A percentile compares a stretch with the other conserved stretches of the same genome.
Conservation (phyloP, 1,140 invertebrate species). For the Sitodiplosis mosellana region DNA sequence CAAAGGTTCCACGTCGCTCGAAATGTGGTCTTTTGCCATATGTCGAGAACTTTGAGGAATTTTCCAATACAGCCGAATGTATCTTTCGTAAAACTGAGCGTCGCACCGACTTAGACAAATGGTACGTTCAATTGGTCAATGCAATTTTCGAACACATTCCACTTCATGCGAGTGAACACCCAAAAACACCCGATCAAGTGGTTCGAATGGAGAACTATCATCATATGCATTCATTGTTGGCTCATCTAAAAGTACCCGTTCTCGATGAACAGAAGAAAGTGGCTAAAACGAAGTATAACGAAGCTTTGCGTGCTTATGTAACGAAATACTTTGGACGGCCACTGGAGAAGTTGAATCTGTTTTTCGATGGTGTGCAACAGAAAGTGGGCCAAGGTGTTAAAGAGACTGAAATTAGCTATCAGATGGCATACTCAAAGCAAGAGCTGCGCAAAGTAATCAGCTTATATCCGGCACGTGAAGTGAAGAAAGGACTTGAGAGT, state of each 20-base stretch:
- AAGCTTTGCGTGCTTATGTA: slow-evolving; percentile 80
- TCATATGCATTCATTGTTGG: slow-evolving; percentile 72
- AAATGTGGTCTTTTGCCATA: slow-evolving; percentile 88
- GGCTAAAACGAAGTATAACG: slow-evolving; percentile 78
- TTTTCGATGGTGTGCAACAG: slow-evolving; percentile 87
- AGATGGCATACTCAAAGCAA: slow-evolving; percentile 93
- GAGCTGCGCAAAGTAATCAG: slow-evolving; percentile 89
- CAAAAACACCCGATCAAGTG: slow-evolving; percentile 86
- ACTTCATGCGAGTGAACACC: slow-evolving; percentile 64
- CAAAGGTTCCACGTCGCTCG: slow-evolving; percentile 45
- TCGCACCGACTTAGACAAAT: slow-evolving; percentile 89
- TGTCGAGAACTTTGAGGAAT: slow-evolving; percentile 82
- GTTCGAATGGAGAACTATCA: slow-evolving; percentile 98
- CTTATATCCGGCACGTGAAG: slow-evolving; percentile 87
- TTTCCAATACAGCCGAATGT: slow-evolving; percentile 68
- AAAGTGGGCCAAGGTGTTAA: slow-evolving; percentile 85
- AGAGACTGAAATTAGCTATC: slow-evolving; percentile 94
- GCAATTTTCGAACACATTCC: slow-evolving; percentile 77
- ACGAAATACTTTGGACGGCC: slow-evolving; percentile 88
- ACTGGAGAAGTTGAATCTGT: slow-evolving; percentile 85
- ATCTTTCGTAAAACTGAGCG: slow-evolving; percentile 78
- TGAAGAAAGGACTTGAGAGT: slow-evolving; percentile 88
- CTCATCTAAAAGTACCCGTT: slow-evolving; percentile 77
- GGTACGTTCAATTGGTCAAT: slow-evolving; percentile 69
- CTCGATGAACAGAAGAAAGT: slow-evolving; percentile 79